Evolutionary conservation across 2,797 vertebrate genomes (phyloP).

Genomic region (Typhlichthys eigenmanni): DNA sequence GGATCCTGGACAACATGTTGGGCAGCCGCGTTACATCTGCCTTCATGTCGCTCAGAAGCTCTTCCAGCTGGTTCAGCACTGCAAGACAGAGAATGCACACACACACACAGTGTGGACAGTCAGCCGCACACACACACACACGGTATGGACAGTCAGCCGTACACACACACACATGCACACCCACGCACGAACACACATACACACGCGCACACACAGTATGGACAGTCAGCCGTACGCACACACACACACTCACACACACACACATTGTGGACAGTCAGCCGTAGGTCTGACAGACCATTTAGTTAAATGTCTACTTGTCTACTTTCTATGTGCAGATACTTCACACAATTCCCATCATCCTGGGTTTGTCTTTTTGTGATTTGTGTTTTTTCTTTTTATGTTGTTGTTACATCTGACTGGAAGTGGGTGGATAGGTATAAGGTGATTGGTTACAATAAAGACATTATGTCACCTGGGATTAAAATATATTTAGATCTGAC

Average conservation of each 20-base stretch:
- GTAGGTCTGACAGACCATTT: too few relatives aligned
- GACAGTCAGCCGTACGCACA: too few relatives aligned
- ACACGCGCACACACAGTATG: neutral
- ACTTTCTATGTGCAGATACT: too few relatives aligned
- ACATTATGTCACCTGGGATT: neutral
- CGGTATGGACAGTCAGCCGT: neutral
- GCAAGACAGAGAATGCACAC: slow-evolving; percentile 13
- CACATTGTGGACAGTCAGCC: neutral
- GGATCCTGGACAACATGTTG: slow-evolving; percentile 95
- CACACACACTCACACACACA: neutral
- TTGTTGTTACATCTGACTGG: too few relatives aligned
- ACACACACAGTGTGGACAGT: neutral
- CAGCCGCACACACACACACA: slow-evolving; percentile 7
- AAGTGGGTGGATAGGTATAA: too few relatives aligned
- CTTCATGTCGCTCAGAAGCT: slow-evolving; percentile 98
- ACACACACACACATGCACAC: neutral
- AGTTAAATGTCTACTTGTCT: too few relatives aligned
- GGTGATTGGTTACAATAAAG: too few relatives aligned
- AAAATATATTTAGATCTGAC: too few relatives aligned
- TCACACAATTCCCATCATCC: too few relatives aligned
- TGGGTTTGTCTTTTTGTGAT: too few relatives aligned
- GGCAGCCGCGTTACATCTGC: slow-evolving; percentile 95
- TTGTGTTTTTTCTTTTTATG: too few relatives aligned
- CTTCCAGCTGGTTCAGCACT: slow-evolving; percentile 98
- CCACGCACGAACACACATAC: neutral